Conservation (phyloP, 2,113 vertebrate species). For the Petroica traversi region DNA sequence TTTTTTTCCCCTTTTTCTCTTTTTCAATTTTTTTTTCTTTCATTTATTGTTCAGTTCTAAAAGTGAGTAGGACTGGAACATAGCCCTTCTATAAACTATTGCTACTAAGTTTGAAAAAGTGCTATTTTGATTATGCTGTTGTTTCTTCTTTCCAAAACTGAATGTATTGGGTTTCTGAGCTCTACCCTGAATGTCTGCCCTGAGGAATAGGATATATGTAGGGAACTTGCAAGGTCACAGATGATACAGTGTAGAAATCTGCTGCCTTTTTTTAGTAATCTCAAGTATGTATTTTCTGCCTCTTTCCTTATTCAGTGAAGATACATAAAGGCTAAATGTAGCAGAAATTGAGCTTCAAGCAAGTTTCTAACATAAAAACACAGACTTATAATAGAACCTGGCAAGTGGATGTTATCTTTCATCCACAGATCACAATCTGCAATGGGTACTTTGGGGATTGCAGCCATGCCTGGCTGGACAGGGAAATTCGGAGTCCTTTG, state of each 20-base stretch:
- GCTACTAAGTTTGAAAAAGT: neutral
- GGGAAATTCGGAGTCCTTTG: neutral
- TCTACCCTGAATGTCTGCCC: neutral
- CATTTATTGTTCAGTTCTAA: neutral
- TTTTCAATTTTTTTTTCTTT: neutral
- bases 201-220: neutral
- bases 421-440: constrained; percentile 28
- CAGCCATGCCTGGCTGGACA: neutral
- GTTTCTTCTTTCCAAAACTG: neutral
- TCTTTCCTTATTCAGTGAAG: neutral
- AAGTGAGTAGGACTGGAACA: neutral
- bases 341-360: constrained; percentile 16
- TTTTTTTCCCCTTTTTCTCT: neutral
- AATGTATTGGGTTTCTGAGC: neutral
- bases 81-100: neutral
- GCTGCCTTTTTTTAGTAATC: neutral
- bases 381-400: neutral
- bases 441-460: neutral
- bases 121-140: neutral
- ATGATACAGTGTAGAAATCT: neutral
- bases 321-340: constrained; percentile 10
- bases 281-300: neutral
- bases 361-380: constrained; percentile 14
- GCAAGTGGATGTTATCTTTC: constrained; percentile 25
- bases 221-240: neutral